Base-by-base conservation (phyloP, 2,797 vertebrate species). In the Phylloscopus collybita region DNA sequence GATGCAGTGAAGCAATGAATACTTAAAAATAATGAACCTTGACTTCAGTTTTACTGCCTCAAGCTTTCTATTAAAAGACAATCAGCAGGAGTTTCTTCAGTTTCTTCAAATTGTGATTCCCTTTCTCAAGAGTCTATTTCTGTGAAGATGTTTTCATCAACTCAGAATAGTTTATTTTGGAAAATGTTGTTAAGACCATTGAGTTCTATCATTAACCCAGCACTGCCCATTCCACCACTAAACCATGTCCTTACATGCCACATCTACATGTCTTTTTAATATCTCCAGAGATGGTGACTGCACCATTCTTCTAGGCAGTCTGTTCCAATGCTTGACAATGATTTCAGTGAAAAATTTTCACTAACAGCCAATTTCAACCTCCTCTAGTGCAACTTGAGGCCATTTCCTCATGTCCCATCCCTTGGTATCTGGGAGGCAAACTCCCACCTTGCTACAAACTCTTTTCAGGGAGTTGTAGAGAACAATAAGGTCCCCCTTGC, bases 21-120 rank as follows among this genome's bases (percentile, higher is more conserved):
- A 57, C 56, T 92, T 80, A 44, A 76, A 88, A 88, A 62, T 8
- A 80, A 51, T 0, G 0, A 94, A 79, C 10, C 32, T 80, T 66
- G 40, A 86, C 73, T 86, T 86, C 70, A 50, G 29, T 86, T 86
- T 70, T 88, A 76, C 18, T 36, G 32, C 73, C 88, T 65, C 3
- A 1, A 90, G 20, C 11, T 74, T 84, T 70, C 62, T 73, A 45
- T 72, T 70, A 32, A 75, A 90, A 70, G 54, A 88, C 84, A 88
- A 92, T 62, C 47, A 81, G 23, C n/a, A 73, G 40, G 64, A 70
- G 7, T 70, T 86, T 84, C 47, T 88, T 91, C 44, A 34, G 22
- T 86, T 94, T 86, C 36, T 51, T 66, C 51, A 16, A 79, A 72
- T 73, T 69, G 56, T 56, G 16, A 66, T 69, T 92, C 44, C 3